phyloP scores from a whole-genome alignment of 2,888 invertebrate genomes.

The Drosophila picticornis region DNA sequence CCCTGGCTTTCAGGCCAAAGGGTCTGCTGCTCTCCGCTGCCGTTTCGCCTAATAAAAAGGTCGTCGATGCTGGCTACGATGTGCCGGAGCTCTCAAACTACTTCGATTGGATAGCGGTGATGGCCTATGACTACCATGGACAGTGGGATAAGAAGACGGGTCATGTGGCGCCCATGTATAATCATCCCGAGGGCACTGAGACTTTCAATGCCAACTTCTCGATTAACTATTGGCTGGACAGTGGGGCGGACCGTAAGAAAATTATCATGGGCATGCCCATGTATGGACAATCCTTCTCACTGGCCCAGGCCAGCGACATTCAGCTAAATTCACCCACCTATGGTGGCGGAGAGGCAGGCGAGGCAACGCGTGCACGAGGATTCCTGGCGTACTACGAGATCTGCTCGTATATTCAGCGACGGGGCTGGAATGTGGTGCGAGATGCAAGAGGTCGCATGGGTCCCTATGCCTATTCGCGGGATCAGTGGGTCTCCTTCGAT shows the following conservation, averaged over 20 bases:
- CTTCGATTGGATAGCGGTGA: slow-evolving; percentile 95
- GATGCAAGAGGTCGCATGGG: slow-evolving; percentile 94
- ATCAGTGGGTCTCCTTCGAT: slow-evolving; percentile 98
- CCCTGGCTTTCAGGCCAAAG: slow-evolving; percentile 89
- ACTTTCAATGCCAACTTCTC: slow-evolving; percentile 95
- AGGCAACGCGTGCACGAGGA: slow-evolving; percentile 94
- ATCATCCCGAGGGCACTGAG: slow-evolving; percentile 89
- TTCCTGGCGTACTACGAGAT: slow-evolving; percentile 96
- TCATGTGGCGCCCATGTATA: slow-evolving; percentile 95
- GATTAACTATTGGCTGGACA: slow-evolving; percentile 93
- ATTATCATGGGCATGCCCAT: slow-evolving; percentile 94
- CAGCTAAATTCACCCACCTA: slow-evolving; percentile 92
- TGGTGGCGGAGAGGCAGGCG: slow-evolving; percentile 95
- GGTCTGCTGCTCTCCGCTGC: slow-evolving; percentile 92
- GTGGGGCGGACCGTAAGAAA: slow-evolving; percentile 92
- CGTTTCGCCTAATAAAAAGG: slow-evolving; percentile 93
- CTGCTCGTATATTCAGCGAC: slow-evolving; percentile 90
- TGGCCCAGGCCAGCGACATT: slow-evolving; percentile 88
- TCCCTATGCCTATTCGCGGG: slow-evolving; percentile 92
- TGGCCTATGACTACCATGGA: slow-evolving; percentile 96
- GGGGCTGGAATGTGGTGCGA: slow-evolving; percentile 92
- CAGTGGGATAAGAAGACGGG: slow-evolving; percentile 97
- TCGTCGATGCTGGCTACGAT: slow-evolving; percentile 94
- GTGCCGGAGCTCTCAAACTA: slow-evolving; percentile 90
- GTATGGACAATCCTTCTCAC: slow-evolving; percentile 95